Base-by-base conservation (phyloP, 1,140 invertebrate species). In the Holotrichia oblita region DNA sequence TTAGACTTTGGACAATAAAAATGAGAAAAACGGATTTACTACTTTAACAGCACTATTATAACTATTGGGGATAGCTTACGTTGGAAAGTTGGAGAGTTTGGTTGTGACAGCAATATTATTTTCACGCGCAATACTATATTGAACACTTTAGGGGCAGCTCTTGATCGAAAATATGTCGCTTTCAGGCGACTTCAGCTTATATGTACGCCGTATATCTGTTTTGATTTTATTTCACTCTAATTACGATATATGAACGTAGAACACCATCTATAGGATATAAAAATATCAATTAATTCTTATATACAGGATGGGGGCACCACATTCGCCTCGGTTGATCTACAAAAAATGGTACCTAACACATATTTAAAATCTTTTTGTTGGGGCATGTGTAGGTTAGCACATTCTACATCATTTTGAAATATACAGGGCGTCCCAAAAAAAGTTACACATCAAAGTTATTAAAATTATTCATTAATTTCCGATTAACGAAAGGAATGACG, bases 131-230 rank as follows among this genome's bases (percentile, higher is more conserved):
- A 41, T 10, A 6, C 10, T 4, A 10, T 41, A 10, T 41, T 10
- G 44, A 48, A 48, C 12, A n/a, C 44, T 48, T 48, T 48, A 10
- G 10, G n/a, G n/a, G 12, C 12, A n/a, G 44, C n/a, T n/a, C 44
- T 48, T 48, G 44, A 48, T 48, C 7, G 44, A 48, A 48, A 48
- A 48, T 48, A 48, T 48, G 44, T 48, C 44, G 44, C 12, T 48
- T 48, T 48, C 44, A 48, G 44, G 44, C 10, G 3, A 48, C 10
- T 2, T 48, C 41, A 42, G 10, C 9, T 9, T 48, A 48, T 12
- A n/a, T n/a, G n/a, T 48, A 48, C 10, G 44, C 2, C 44, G 44
- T 48, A 6, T 48, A 14, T 48, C n/a, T 48, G 10, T 48, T 48
- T 48, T 14, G 3, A 48, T 10, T 48, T 48, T 6, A 48, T 48